Evolutionary conservation across 2,888 invertebrate genomes (phyloP), one percentile per base, ranked within the genome.

Genomic region (Drosophila mimetica): DNA sequence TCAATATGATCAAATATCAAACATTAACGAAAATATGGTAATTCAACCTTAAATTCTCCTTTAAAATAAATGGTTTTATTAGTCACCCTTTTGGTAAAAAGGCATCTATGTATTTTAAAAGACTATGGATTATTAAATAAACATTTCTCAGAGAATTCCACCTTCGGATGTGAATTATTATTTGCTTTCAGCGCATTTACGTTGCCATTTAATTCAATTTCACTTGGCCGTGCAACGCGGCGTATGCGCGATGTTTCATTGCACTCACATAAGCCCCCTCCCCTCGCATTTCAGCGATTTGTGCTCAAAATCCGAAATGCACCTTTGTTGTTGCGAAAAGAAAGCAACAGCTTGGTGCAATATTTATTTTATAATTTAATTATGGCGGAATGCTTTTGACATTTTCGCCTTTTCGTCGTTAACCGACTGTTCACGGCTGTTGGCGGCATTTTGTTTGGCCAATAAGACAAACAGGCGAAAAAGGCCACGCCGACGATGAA

Each of bases 361-460:
- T 78, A 78, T 78, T 76, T 73, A 30, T 37, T 60, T 55, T 57
- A 81, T 76, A 73, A 76, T 78, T 76, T 66, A 58, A 79, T 71
- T 74, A 72, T 76, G 59, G 42, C 42, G 52, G 47, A 64, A 60
- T 71, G 44, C 60, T 36, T 51, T 53, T 65, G 77, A 48, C 60
- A 61, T 54, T 61, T 65, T 39, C 20, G 41, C 14, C 28, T 39
- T 47, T 5, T 18, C 28, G 54, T 30, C 36, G 34, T 5, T 16
- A 13, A n/a, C 16, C 20, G 36, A 20, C 20, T 46, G 54, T 34
- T 37, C 16, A 44, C 32, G 44, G 48, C 41, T 18, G 37, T 53
- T 48, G 47, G 18, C 48, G 53, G 32, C 50, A 41, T 52, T 50
- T 20, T 70, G 76, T 55, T 71, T 51, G 69, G 76, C 71, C 74